phyloP scores from a whole-genome alignment of 2,113 vertebrate species.

The Melierax canorus region DNA sequence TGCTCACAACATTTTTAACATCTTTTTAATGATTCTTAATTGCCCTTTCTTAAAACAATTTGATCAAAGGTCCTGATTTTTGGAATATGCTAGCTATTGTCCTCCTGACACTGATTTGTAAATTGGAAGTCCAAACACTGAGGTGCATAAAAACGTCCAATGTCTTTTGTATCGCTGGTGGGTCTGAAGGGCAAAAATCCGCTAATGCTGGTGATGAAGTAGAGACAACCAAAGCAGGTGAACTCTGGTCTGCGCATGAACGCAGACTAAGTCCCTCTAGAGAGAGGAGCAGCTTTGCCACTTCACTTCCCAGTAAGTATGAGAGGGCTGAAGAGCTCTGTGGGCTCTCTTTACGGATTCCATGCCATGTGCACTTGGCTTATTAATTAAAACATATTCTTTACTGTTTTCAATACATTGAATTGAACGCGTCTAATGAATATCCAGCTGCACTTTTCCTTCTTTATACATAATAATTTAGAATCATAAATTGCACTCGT shows the following conservation, averaged over 20 bases:
- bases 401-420: slow-evolving; percentile 48
- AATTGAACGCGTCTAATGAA: slow-evolving; percentile 48
- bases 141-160: fast-evolving
- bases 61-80: not conserved
- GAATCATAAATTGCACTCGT: slow-evolving; percentile 38
- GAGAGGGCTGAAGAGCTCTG: not conserved
- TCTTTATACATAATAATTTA: slow-evolving; percentile 39
- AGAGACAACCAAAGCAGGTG: not conserved
- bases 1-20: not conserved
- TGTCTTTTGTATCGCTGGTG: not conserved
- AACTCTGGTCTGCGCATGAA: not conserved
- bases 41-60: not conserved
- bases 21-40: not conserved
- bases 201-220: not conserved
- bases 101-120: not conserved
- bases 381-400: slow-evolving; percentile 61
- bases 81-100: not conserved
- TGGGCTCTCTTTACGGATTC: not conserved
- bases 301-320: not conserved
- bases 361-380: not conserved
- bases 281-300: not conserved
- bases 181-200: not conserved
- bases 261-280: not conserved
- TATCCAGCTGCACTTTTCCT: slow-evolving; percentile 42
- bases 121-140: not conserved